phyloP scores from a whole-genome alignment of 2,888 invertebrate species.

The Philereme transversata region DNA sequence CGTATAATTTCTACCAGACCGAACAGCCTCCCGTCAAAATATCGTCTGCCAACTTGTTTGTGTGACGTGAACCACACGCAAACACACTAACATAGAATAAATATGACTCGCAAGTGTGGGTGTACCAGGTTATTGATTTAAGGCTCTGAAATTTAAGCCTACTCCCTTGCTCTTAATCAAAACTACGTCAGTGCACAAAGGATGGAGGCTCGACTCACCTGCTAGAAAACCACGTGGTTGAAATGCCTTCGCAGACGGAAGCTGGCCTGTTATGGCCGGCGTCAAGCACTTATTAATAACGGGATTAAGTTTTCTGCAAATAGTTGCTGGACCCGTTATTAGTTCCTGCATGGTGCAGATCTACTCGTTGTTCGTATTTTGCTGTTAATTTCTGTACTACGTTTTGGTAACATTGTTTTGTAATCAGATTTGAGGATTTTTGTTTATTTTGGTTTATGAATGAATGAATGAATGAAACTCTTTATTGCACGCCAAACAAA shows the following conservation, averaged over 20 bases:
- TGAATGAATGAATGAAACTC: too few relatives aligned
- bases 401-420: too few relatives aligned
- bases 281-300: conserved; percentile 52
- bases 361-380: neutral
- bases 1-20: conserved; percentile 67
- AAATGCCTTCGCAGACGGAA: conserved; percentile 61
- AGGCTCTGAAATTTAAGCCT: conserved; percentile 75
- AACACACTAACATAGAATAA: conserved; percentile 25
- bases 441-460: too few relatives aligned
- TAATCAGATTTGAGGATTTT: too few relatives aligned
- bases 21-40: conserved; percentile 76
- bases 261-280: conserved; percentile 56
- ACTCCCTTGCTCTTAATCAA: conserved; percentile 76
- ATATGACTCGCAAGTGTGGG: conserved; percentile 57
- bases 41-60: conserved; percentile 65
- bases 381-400: neutral
- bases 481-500: too few relatives aligned
- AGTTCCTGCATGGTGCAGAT: neutral
- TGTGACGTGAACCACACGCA: conserved; percentile 63
- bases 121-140: conserved; percentile 80
- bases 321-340: conserved; percentile 20
- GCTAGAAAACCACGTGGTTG: conserved; percentile 64
- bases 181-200: conserved; percentile 68
- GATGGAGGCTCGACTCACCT: conserved; percentile 60
- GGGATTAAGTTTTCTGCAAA: conserved; percentile 35